A percentile compares a stretch with the other conserved stretches of the same genome.
Conservation (phyloP, 2,113 vertebrate genomes). For the Rhea americana region DNA sequence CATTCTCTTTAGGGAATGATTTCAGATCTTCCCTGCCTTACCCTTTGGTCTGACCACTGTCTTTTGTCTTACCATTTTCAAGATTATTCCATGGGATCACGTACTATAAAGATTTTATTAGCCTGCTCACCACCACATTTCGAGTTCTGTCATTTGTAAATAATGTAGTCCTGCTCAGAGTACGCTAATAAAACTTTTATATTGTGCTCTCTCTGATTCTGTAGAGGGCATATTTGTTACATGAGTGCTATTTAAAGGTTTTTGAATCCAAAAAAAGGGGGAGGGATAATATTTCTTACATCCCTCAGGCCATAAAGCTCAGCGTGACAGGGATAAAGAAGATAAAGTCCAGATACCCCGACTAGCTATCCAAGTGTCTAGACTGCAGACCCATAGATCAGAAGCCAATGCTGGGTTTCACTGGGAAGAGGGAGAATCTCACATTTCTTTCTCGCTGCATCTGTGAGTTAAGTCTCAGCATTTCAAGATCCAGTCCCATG, state of each 20-base stretch:
- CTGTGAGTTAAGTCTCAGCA: not conserved
- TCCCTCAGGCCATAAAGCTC: not conserved
- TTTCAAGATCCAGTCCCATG: not conserved
- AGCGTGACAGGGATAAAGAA: not conserved
- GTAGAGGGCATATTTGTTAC: not conserved
- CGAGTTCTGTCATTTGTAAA: not conserved
- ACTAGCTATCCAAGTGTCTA: not conserved
- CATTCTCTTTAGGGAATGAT: not conserved
- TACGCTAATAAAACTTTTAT: not conserved
- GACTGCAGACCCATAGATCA: not conserved
- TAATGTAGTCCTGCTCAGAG: not conserved
- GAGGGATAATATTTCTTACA: not conserved
- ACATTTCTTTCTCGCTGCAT: not conserved
- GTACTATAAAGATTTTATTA: not conserved
- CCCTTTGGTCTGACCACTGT: not conserved
- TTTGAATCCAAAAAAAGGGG: not conserved
- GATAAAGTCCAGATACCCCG: not conserved
- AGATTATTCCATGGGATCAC: not conserved
- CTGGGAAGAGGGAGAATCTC: not conserved
- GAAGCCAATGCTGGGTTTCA: not conserved
- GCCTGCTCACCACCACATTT: not conserved
- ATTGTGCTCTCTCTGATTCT: not conserved
- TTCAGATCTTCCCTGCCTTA: not conserved
- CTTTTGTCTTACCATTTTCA: not conserved
- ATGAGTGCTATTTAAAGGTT: not conserved